Conservation (phyloP, 2,113 vertebrate genomes). For the Camelus bactrianus region DNA sequence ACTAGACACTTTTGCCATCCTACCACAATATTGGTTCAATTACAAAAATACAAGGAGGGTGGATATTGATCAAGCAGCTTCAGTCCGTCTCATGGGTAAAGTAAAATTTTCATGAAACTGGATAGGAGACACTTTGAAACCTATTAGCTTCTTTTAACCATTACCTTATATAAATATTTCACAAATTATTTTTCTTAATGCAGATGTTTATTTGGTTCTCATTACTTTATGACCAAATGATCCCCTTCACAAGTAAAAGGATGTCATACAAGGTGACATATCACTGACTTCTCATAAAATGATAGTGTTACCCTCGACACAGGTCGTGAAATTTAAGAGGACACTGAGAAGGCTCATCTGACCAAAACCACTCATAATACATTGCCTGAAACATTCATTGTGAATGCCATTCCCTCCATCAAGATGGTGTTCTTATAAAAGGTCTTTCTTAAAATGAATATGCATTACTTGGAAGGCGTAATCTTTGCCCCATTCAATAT, state of each 20-base stretch:
- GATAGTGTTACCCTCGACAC: neutral
- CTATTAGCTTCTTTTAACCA: neutral
- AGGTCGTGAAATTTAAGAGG: neutral
- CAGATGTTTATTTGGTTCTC: neutral
- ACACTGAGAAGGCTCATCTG: neutral
- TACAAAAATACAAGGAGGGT: neutral
- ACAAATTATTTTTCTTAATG: neutral
- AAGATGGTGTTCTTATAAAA: neutral
- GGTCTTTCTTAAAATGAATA: neutral
- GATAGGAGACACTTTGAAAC: neutral
- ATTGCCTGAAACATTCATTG: neutral
- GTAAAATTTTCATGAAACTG: neutral
- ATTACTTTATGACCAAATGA: neutral
- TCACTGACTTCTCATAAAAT: neutral
- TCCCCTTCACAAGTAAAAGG: neutral
- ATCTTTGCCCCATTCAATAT: neutral
- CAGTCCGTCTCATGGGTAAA: neutral
- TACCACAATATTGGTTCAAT: neutral
- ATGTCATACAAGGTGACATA: neutral
- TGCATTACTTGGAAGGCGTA: rapidly evolving
- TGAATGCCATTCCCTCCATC: neutral
- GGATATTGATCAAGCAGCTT: neutral
- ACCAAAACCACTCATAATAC: too few relatives aligned
- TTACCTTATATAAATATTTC: neutral
- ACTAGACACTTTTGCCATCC: neutral